Evolutionary conservation across 1,140 invertebrate species (phyloP), one percentile per base, ranked within the genome.

Genomic region (Chelonus insularis): DNA sequence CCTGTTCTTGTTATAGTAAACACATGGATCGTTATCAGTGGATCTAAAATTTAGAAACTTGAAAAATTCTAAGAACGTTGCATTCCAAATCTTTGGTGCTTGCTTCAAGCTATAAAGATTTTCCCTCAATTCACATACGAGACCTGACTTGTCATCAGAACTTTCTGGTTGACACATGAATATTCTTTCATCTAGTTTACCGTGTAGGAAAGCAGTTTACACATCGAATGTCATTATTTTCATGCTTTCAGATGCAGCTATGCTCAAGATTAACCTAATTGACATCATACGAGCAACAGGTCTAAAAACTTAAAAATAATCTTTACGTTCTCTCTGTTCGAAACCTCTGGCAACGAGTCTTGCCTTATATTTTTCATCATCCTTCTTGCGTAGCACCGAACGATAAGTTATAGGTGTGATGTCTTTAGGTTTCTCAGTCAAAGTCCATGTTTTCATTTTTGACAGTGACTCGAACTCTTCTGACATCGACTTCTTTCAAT

Each of bases 221-320:
- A 82, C 73, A 65, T 82, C 82, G 57, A 80, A 68, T 61, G 81
- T 79, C 5, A 66, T 14, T 11, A 81, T 57, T 14, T 64, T 4
- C 20, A 61, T 64, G 7, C 58, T 14, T 41, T 57, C 47, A 60
- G 32, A 39, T 51, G 57, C 47, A 14, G 47, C 39, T 29, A 16
- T 29, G n/a, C 47, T 25, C 36, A 39, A 25, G 11, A 50, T 12
- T 41, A 59, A 11, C 14, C 18, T 29, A 41, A 50, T 51, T 1
- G 20, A 39, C 20, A 11, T 29, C 36, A 37, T 12, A 12, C 51
- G 12, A 21, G 51, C 51, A 18, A 54, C 51, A 11, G 51, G 51
- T 11, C 14, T 20, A 37, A 54, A 54, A 6, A 29, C 34, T 37
- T 36, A 32, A 39, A 32, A 34, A 63, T 68, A 74, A 57, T 77